These are phyloP conservation scores for Chionomys nivalis DNA, from an alignment of 2,113 vertebrate genomes.

Conservation along the genomic window DNA sequence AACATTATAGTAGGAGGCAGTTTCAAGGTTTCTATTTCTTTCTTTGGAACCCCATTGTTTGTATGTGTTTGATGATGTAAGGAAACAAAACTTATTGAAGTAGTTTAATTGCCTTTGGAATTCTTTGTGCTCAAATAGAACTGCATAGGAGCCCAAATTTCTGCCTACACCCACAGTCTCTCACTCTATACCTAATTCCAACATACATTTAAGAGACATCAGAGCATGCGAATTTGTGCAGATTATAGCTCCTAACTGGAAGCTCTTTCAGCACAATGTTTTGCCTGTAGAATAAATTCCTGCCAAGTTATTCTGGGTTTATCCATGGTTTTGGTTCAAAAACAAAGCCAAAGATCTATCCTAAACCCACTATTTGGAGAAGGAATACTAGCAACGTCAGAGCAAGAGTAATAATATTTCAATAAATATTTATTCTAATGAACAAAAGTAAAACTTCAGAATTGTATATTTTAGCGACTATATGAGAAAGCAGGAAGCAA, in stretches of 20 bases:
- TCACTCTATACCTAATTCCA: neutral
- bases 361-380: slow-evolving; percentile 17
- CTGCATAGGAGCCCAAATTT: neutral
- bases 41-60: neutral
- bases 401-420: neutral
- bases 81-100: neutral
- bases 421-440: slow-evolving; percentile 10
- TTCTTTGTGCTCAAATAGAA: neutral
- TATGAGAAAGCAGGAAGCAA: neutral
- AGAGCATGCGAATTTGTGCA: slow-evolving; percentile 1
- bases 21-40: neutral
- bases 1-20: neutral
- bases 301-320: neutral
- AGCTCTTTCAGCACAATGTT: neutral
- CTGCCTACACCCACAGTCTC: neutral
- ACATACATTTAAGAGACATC: neutral
- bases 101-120: slow-evolving; percentile 5
- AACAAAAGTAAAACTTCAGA: neutral
- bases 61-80: neutral
- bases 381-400: neutral
- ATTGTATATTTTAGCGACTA: neutral
- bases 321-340: neutral
- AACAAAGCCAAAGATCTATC: neutral
- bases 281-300: neutral
- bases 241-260: neutral